These are phyloP conservation scores for Archips crataeganus DNA, from an alignment of 2,888 invertebrate species.

Conservation along the genomic window DNA sequence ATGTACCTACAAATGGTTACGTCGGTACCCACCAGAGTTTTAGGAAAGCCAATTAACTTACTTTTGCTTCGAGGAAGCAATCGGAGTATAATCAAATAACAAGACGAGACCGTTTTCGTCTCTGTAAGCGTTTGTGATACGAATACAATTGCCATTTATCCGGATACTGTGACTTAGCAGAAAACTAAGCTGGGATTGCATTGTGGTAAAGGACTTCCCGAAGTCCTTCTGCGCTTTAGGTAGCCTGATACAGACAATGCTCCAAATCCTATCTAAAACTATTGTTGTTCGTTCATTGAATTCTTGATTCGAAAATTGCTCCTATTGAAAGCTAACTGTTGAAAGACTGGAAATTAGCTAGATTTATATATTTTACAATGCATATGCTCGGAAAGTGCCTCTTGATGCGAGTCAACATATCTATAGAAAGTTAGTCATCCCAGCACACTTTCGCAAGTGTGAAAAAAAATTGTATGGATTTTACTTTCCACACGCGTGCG, in stretches of 20 bases:
- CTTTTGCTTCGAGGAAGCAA: slow-evolving; percentile 22
- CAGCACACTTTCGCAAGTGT: too few relatives aligned
- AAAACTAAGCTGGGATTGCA: slow-evolving; percentile 24
- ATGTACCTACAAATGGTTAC: slow-evolving; percentile 12
- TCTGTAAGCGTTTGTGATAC: slow-evolving; percentile 11
- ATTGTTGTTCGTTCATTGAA: slow-evolving; percentile 25
- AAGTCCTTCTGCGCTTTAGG: slow-evolving; percentile 3
- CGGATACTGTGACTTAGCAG: slow-evolving; percentile 3
- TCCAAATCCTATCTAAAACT: neutral
- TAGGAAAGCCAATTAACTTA: slow-evolving; percentile 28
- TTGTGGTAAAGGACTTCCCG: slow-evolving; percentile 19
- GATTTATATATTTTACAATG: too few relatives aligned
- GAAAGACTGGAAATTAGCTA: neutral
- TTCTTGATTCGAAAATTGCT: slow-evolving; percentile 8
- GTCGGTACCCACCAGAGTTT: slow-evolving; percentile 13
- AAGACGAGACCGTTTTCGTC: slow-evolving; percentile 18
- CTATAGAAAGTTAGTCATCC: too few relatives aligned
- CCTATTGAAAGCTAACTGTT: neutral
- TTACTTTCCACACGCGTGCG: too few relatives aligned
- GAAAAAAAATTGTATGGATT: too few relatives aligned
- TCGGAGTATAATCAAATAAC: slow-evolving; percentile 30
- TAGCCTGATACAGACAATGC: slow-evolving; percentile 10
- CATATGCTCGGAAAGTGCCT: too few relatives aligned
- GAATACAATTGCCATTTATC: slow-evolving; percentile 12
- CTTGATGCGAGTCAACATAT: too few relatives aligned